These are phyloP conservation scores for Paramacrobiotus metropolitanus DNA, from an alignment of 1,140 invertebrate species.

Conservation along the genomic window DNA sequence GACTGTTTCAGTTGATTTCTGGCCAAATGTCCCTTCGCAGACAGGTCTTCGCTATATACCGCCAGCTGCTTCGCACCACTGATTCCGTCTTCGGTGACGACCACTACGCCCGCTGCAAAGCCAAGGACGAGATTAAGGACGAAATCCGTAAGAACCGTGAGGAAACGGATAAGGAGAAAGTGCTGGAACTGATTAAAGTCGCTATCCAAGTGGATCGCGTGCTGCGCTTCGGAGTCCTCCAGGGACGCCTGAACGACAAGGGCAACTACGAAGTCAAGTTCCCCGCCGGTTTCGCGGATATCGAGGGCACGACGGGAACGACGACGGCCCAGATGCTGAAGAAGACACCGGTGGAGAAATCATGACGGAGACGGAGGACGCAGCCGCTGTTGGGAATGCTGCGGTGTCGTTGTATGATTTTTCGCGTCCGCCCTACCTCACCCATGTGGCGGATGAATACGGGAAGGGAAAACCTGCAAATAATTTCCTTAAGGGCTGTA, in stretches of 20 bases:
- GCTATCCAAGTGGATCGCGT: neutral
- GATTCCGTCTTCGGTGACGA: no score
- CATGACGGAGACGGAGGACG: neutral
- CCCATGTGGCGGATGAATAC: neutral
- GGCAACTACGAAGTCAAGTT: neutral
- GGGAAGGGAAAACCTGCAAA: neutral
- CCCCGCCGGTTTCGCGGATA: neutral
- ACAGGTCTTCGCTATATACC: no score
- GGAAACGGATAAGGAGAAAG: neutral
- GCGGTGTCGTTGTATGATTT: neutral
- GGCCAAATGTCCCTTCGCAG: no score
- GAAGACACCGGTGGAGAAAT: neutral
- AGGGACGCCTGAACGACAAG: neutral
- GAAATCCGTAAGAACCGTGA: neutral
- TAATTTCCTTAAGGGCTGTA: neutral
- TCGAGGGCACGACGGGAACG: neutral
- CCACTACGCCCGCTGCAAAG: no score
- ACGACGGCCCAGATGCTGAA: neutral
- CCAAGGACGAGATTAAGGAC: neutral
- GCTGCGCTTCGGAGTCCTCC: neutral
- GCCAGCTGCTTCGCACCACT: neutral
- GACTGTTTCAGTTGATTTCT: no score
- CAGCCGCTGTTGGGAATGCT: neutral
- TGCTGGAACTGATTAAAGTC: neutral
- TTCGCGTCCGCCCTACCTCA: neutral